These are phyloP conservation scores for Holotrichia oblita DNA, from an alignment of 1,140 invertebrate species.

Conservation along the genomic window DNA sequence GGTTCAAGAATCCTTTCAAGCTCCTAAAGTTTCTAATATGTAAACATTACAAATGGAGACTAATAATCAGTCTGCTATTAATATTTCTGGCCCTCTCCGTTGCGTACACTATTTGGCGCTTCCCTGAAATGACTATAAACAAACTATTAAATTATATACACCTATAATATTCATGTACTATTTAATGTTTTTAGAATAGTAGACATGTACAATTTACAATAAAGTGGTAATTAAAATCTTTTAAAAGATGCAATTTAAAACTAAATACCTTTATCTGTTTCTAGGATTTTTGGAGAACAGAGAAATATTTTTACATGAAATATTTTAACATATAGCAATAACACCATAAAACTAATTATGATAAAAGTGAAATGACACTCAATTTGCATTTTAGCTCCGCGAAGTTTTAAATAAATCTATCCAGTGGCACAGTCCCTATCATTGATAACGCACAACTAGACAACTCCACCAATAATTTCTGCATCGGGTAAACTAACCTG, in stretches of 20 bases:
- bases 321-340: too few species aligned
- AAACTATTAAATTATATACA: not conserved
- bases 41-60: slow-evolving; percentile 64
- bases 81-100: not conserved
- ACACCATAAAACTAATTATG: too few species aligned
- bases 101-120: not conserved
- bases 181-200: not conserved
- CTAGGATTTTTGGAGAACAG: too few species aligned
- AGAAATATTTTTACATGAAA: too few species aligned
- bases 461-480: too few species aligned
- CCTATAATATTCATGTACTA: not conserved
- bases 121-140: slow-evolving; percentile 12
- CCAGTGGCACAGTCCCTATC: too few species aligned
- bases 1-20: slow-evolving; percentile 69
- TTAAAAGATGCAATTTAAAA: not conserved
- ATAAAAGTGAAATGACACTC: too few species aligned
- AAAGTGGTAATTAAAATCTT: not conserved
- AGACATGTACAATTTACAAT: not conserved
- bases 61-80: slow-evolving; percentile 50
- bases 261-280: not conserved
- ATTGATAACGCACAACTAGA: too few species aligned
- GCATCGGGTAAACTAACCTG: too few species aligned
- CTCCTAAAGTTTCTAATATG: slow-evolving; percentile 66
- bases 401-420: too few species aligned
- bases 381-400: too few species aligned